Base-by-base conservation (phyloP, 64 coral and sea anemone species). In the Stichodactyla helianthus region DNA sequence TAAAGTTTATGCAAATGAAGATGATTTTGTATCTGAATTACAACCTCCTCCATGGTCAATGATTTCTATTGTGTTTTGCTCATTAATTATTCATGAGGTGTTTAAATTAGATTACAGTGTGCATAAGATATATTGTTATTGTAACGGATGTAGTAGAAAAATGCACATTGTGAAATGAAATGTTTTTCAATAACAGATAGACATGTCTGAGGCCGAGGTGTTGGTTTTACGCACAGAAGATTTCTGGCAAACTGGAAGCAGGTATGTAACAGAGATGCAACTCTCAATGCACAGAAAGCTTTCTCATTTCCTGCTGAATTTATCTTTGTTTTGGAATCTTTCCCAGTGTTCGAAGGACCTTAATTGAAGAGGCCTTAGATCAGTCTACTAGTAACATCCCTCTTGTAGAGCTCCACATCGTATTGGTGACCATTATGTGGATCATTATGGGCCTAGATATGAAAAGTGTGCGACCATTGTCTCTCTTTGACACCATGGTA, bases 401-500 rank as follows among this genome's bases (percentile, higher is more conserved):
- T 50, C 83, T 99, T 17, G 90, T 95, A 20, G 51, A 87, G 70
- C 88, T 99, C 61, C 97, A 99, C 53, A 64, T 85, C 4, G 86
- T 87, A 85, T 27, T 99, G 51, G 77, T 95, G 59, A 86, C 93
- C 10, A 87, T 99, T 55, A 67, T 99, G 44, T 99, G 97, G 93
- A 74, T 93, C 20, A 89, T 95, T 6, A 88, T 99, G 85, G 97
- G 90, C 22, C 85, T 93, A 25, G 90, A 92, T 16, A 95, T 99
- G 77, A 99, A 95, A 61, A 95, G 93, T 67, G 82, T 95, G 18
- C 90, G 91, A 89, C 97, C 93, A 64, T 86, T 99, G 77, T 83
- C 90, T 12, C 97, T 99, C 55, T 93, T 99, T 76, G 88, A 92
- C 85, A 86, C 87, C 27, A 94, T 81, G 93, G 97, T 99, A 90